A percentile compares a stretch with the other conserved stretches of the same genome.
phyloP scores from a whole-genome alignment of 2,797 vertebrate species.

The Spheniscus humboldti region DNA sequence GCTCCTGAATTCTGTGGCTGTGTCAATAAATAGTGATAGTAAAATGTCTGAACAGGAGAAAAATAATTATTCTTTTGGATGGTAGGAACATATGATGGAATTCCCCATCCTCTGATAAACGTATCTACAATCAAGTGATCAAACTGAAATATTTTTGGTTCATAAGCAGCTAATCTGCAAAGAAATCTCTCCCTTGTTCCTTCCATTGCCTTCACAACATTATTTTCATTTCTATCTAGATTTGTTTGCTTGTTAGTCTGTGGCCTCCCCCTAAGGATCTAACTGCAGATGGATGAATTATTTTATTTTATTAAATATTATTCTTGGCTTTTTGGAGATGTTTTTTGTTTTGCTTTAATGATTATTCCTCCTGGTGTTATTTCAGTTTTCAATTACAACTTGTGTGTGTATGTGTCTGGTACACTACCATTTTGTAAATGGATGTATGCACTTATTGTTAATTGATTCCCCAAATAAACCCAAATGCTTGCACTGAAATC shows the following conservation, averaged over 20 bases:
- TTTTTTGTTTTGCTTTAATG: constrained; percentile 58
- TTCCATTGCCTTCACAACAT: constrained; percentile 1
- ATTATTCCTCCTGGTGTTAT: constrained; percentile 73
- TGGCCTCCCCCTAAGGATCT: constrained; percentile 49
- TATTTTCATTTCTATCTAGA: constrained; percentile 63
- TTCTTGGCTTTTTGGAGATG: constrained; percentile 68
- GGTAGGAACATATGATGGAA: constrained; percentile 19
- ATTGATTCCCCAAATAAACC: constrained; percentile 69
- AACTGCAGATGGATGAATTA: constrained; percentile 69
- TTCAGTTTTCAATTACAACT: constrained; percentile 75
- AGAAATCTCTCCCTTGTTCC: constrained; percentile 2
- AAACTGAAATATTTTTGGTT: constrained; percentile 58
- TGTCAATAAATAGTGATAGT: neutral
- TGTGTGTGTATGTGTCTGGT: constrained; percentile 48
- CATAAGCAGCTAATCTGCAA: constrained; percentile 63
- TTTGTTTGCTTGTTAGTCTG: constrained; percentile 67
- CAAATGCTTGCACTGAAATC: constrained; percentile 64
- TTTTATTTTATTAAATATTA: constrained; percentile 76
- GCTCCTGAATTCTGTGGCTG: neutral
- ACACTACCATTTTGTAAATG: constrained; percentile 72
- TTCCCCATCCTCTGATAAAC: constrained; percentile 41
- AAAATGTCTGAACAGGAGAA: neutral
- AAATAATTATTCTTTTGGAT: constrained; percentile 12
- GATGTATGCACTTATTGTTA: constrained; percentile 70
- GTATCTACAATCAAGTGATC: constrained; percentile 34